Evolutionary conservation across 2,888 invertebrate species (phyloP).

Genomic region (Mamestra brassicae): DNA sequence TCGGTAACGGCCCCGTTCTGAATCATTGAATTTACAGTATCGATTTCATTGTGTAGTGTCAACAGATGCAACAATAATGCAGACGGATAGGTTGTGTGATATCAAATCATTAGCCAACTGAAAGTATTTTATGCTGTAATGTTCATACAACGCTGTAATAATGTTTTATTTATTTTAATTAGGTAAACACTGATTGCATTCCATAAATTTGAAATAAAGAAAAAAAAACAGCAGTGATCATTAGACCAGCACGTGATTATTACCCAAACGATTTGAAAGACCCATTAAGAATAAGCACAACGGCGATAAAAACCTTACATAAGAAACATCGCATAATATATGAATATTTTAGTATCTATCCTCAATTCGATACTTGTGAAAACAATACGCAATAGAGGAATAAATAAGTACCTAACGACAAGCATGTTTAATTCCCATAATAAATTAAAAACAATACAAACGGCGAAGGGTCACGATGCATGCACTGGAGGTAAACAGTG

Average conservation of each 20-base stretch:
- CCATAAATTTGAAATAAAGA: conserved; percentile 1
- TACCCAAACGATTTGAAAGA: conserved; percentile 45
- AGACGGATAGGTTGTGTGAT: conserved; percentile 8
- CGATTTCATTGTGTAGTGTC: conserved; percentile 71
- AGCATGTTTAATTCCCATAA: conserved; percentile 28
- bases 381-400: conserved; percentile 36
- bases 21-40: conserved; percentile 80
- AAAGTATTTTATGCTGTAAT: conserved; percentile 12
- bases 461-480: conserved; percentile 37
- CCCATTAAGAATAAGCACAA: conserved; percentile 35
- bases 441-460: conserved; percentile 36
- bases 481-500: conserved; percentile 34
- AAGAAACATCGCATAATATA: conserved; percentile 28
- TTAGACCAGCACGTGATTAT: conserved; percentile 49
- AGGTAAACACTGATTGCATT: conserved; percentile 10
- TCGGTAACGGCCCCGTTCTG: conserved; percentile 81
- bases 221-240: conserved; percentile 24
- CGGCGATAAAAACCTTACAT: conserved; percentile 36
- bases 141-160: conserved; percentile 3
- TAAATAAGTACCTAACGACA: background rate
- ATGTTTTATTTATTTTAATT: conserved; percentile 28
- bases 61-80: conserved; percentile 53
- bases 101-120: background rate
- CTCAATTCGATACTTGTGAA: conserved; percentile 34
- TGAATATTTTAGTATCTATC: conserved; percentile 37